Evolutionary conservation across 2,113 vertebrate species (phyloP).

Genomic region (Cercocebus atys): DNA sequence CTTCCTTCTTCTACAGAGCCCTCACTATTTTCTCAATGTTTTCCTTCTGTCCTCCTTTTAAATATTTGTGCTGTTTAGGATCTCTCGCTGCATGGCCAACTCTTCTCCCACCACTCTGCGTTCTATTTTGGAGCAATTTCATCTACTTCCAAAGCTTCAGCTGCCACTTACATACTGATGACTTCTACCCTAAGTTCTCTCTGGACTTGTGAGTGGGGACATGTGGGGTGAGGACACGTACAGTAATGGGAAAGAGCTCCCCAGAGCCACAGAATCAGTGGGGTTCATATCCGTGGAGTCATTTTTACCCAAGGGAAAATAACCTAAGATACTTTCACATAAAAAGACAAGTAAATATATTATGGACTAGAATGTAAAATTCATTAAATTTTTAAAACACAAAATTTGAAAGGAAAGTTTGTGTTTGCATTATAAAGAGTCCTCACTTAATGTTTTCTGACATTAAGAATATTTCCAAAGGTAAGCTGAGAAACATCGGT

Average conservation of each 20-base stretch:
- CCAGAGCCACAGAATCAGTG: neutral
- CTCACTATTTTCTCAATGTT: neutral
- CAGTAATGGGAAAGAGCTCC: neutral
- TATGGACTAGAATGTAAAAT: neutral
- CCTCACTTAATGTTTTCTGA: neutral
- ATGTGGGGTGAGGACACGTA: no score
- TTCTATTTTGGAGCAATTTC: neutral
- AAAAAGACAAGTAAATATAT: neutral
- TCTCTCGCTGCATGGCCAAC: neutral
- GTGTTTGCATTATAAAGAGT: neutral
- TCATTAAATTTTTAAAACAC: neutral
- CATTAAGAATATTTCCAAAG: neutral
- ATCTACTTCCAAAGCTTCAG: neutral
- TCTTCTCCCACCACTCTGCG: neutral
- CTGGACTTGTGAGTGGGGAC: neutral
- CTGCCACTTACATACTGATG: neutral
- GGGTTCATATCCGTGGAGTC: neutral
- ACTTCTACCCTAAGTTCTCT: neutral
- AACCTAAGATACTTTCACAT: neutral
- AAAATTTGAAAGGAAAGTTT: neutral
- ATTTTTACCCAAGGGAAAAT: neutral
- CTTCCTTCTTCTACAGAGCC: neutral
- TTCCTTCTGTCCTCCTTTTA: neutral
- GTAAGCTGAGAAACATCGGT: neutral
- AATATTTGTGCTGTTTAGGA: neutral